Evolutionary conservation across 2,888 invertebrate species (phyloP), one percentile per base, ranked within the genome.

Genomic region (Drosophila borealis): DNA sequence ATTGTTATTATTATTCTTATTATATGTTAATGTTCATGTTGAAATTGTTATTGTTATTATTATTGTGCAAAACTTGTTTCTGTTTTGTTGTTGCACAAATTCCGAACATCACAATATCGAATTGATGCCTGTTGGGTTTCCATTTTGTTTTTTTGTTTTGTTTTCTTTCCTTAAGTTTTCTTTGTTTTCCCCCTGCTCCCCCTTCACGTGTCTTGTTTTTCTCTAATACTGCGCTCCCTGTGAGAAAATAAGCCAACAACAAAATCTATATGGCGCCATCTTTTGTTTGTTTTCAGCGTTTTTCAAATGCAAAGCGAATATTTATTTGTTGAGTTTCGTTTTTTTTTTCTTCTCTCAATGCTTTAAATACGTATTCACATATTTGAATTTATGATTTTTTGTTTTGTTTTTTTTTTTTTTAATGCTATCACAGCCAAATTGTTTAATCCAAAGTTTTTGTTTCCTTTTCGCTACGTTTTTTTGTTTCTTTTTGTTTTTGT

Each of bases 341-440:
- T 65, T 37, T 53, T 62, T 44, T 44, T 41, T 49, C 39, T 19
- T 34, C 55, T 61, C 48, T 65, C 73, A 45, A 78, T 75, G 67
- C 71, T 80, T 74, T 66, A 59, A 70, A 61, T 62, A 57, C 53
- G 50, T 70, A 41, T 56, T 51, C 44, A 55, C 56, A 50, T 64
- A 19, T 34, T 48, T 50, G 17, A 17, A 17, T 17, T 17, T 17
- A 17, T 17, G 17, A 17, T 17, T 17, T 17, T 17, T 17, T 17
- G 17, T 17, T 17, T 62, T 74, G 59, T 67, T 83, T 48, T 67
- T 70, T 80, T 77, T 74, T 74, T 75, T 78, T 81, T 89, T 88
- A 89, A 89, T 90, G 89, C 91, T 92, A 92, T 92, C 92, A 92
- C 92, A 92, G 92, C 92, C 92, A 92, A 92, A 92, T 92, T 91